A percentile compares a stretch with the other conserved stretches of the same genome.
These are phyloP conservation scores for Pao palembangensis DNA, from an alignment of 2,113 vertebrate species.

Conservation along the genomic window DNA sequence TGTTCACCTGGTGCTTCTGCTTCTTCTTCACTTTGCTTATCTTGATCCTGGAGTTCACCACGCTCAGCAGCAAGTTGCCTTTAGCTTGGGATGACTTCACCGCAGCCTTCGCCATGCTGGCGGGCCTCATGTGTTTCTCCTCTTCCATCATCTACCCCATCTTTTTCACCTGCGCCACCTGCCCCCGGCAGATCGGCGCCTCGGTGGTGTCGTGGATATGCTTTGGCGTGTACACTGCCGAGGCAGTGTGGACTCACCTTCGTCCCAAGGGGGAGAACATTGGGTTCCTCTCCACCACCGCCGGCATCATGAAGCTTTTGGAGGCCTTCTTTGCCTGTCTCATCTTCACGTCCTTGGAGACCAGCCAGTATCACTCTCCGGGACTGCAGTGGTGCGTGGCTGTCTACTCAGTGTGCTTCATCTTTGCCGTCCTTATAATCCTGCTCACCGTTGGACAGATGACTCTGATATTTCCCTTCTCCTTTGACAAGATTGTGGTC, in stretches of 20 bases:
- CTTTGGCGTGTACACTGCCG: slow-evolving; percentile 69
- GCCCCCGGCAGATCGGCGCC: slow-evolving; percentile 65
- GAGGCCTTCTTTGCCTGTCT: slow-evolving; percentile 83
- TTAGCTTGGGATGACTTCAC: slow-evolving; percentile 87
- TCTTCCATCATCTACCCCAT: slow-evolving; percentile 79
- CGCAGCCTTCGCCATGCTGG: slow-evolving; percentile 81
- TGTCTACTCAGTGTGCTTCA: slow-evolving; percentile 83
- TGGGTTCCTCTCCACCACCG: slow-evolving; percentile 81
- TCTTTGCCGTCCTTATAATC: slow-evolving; percentile 78
- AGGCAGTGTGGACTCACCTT: slow-evolving; percentile 75
- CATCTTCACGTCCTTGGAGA: slow-evolving; percentile 81
- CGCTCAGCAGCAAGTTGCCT: slow-evolving; percentile 63
- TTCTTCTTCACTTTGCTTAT: slow-evolving; percentile 76
- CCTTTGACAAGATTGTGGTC: slow-evolving; percentile 74
- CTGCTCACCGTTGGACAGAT: slow-evolving; percentile 71
- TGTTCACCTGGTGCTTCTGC: slow-evolving; percentile 88
- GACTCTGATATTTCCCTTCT: slow-evolving; percentile 60
- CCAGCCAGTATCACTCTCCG: accelerated
- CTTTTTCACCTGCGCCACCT: slow-evolving; percentile 45
- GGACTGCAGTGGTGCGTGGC: slow-evolving; percentile 81
- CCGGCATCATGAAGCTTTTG: slow-evolving; percentile 85
- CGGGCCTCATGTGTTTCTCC: slow-evolving; percentile 77
- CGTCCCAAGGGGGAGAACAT: slow-evolving; percentile 73
- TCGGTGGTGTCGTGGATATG: slow-evolving; percentile 77
- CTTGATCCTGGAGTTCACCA: slow-evolving; percentile 79